Percentiles rank a stretch among this genome's conserved stretches.
phyloP scores from a whole-genome alignment of 2,113 vertebrate species.

The Anoplopoma fimbria region DNA sequence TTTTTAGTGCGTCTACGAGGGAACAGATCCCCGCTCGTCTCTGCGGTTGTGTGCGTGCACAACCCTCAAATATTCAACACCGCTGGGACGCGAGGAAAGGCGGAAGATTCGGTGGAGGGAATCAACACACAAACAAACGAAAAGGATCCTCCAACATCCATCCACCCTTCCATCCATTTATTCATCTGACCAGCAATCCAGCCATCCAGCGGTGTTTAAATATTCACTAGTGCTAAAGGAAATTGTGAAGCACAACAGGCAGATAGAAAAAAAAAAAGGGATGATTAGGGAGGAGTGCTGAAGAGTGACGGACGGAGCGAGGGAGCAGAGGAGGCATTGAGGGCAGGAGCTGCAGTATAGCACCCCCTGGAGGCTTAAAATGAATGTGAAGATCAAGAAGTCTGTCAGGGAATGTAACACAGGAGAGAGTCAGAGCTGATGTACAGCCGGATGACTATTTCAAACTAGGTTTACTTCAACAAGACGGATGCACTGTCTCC shows the following conservation, averaged over 20 bases:
- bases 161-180: slow-evolving; percentile 46
- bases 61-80: slow-evolving; percentile 71
- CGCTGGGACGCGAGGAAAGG: slow-evolving; percentile 22
- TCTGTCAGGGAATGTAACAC: slow-evolving; percentile 59
- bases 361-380: slow-evolving; percentile 70
- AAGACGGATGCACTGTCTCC: background rate
- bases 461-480: background rate
- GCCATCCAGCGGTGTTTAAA: slow-evolving; percentile 61
- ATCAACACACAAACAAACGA: slow-evolving; percentile 61
- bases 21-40: slow-evolving; percentile 8
- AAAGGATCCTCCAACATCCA: slow-evolving; percentile 7
- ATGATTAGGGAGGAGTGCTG: slow-evolving; percentile 16
- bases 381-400: slow-evolving; percentile 25
- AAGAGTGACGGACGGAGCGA: slow-evolving; percentile 33
- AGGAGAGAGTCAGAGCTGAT: slow-evolving; percentile 68
- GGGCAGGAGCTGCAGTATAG: slow-evolving; percentile 53
- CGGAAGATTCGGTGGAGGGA: slow-evolving; percentile 25
- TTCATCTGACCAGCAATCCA: slow-evolving; percentile 58
- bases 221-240: slow-evolving; percentile 72
- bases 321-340: slow-evolving; percentile 26
- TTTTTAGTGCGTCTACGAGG: slow-evolving; percentile 36
- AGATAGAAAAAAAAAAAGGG: slow-evolving; percentile 6
- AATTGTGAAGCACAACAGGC: slow-evolving; percentile 38
- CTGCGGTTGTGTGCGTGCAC: background rate
- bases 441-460: slow-evolving; percentile 7